Percentiles rank a stretch among this genome's conserved stretches.
phyloP scores from a whole-genome alignment of 2,113 vertebrate genomes.

The Vanacampus margaritifer region DNA sequence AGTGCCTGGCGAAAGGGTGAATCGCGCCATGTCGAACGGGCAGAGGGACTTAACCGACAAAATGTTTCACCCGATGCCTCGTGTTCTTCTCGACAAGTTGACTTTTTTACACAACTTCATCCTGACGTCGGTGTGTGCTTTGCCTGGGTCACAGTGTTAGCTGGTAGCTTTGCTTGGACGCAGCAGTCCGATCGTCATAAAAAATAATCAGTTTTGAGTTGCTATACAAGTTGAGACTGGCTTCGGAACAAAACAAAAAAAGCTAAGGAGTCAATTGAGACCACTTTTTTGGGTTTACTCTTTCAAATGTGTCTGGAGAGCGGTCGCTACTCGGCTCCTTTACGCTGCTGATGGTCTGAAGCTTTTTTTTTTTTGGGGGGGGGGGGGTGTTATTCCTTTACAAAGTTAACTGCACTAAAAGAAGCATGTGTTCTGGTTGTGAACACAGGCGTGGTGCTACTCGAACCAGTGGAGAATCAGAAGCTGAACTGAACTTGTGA shows the following conservation, averaged over 20 bases:
- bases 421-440: constrained; percentile 62
- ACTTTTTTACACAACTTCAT: constrained; percentile 53
- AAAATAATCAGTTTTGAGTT: constrained; percentile 51
- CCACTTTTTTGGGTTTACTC: background rate
- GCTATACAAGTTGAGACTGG: constrained; percentile 39
- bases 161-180: constrained; percentile 42
- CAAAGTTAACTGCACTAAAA: constrained; percentile 74
- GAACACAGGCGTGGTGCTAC: constrained; percentile 76
- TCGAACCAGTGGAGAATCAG: constrained; percentile 49
- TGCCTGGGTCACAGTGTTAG: constrained; percentile 35
- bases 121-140: constrained; percentile 23
- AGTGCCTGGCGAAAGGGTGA: constrained; percentile 71
- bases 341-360: constrained; percentile 36
- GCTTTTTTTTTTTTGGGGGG: constrained; percentile 16
- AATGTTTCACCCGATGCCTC: constrained; percentile 57
- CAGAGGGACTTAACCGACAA: constrained; percentile 23
- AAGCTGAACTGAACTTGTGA: constrained; percentile 42
- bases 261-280: constrained; percentile 23
- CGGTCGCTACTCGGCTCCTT: constrained; percentile 26
- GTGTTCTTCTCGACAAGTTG: constrained; percentile 42
- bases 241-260: constrained; percentile 30
- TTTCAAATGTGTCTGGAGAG: constrained; percentile 6
- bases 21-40: constrained; percentile 7
- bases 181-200: constrained; percentile 30
- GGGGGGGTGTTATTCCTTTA: constrained; percentile 17